These are phyloP conservation scores for Exephanes ischioxanthus DNA, from an alignment of 2,888 invertebrate genomes.

Conservation along the genomic window DNA sequence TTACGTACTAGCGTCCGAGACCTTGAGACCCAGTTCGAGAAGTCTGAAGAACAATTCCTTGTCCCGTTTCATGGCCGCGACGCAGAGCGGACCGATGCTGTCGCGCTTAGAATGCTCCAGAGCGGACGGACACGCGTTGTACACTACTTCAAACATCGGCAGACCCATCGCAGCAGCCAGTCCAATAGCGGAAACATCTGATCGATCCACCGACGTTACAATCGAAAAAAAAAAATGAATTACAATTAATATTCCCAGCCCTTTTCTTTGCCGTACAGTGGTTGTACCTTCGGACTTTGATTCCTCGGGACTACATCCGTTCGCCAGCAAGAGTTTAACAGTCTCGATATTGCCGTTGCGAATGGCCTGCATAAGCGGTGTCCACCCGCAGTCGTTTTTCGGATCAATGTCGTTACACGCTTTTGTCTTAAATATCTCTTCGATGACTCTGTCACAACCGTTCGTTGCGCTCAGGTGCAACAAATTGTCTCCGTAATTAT, in stretches of 20 bases:
- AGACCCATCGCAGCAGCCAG: slow-evolving; percentile 78
- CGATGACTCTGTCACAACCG: slow-evolving; percentile 74
- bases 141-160: slow-evolving; percentile 79
- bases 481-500: slow-evolving; percentile 80
- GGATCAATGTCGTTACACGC: slow-evolving; percentile 70
- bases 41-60: slow-evolving; percentile 78
- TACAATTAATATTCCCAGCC: not conserved
- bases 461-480: slow-evolving; percentile 80
- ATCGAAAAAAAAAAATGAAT: not conserved
- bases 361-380: slow-evolving; percentile 82
- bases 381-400: slow-evolving; percentile 82
- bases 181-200: slow-evolving; percentile 79
- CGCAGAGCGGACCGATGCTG: slow-evolving; percentile 80
- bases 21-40: slow-evolving; percentile 75
- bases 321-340: slow-evolving; percentile 76
- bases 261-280: not conserved
- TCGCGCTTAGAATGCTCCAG: slow-evolving; percentile 75
- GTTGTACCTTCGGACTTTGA: slow-evolving; percentile 78
- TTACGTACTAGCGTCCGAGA: slow-evolving; percentile 73
- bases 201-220: not conserved
- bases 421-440: slow-evolving; percentile 75
- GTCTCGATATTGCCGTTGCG: slow-evolving; percentile 78
- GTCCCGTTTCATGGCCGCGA: slow-evolving; percentile 81
- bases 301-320: slow-evolving; percentile 75
- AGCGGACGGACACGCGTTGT: slow-evolving; percentile 75